Evolutionary conservation across 2,113 vertebrate species (phyloP).

Genomic region (Ctenodactylus gundi): DNA sequence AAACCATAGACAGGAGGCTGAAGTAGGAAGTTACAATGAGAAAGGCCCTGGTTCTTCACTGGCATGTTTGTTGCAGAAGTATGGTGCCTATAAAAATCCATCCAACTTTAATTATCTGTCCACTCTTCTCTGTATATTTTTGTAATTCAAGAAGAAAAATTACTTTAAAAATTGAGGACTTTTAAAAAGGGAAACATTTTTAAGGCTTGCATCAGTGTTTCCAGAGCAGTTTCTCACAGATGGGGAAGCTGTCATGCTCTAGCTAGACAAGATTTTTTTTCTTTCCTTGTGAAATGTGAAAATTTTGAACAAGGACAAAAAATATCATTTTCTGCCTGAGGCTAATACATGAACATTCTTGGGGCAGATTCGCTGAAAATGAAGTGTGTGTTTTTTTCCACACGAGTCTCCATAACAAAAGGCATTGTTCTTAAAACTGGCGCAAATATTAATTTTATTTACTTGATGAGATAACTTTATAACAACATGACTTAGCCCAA

Average conservation of each 20-base stretch:
- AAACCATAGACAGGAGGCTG: not conserved
- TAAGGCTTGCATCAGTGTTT: conserved; percentile 33
- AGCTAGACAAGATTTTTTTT: conserved; percentile 21
- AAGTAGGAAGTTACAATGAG: fast-evolving
- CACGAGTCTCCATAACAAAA: not conserved
- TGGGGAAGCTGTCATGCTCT: conserved; percentile 41
- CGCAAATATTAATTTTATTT: conserved; percentile 16
- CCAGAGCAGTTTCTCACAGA: conserved; percentile 57
- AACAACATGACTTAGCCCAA: not conserved
- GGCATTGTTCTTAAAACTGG: not conserved
- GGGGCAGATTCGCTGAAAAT: not conserved
- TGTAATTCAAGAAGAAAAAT: not conserved
- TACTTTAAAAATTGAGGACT: conserved; percentile 21
- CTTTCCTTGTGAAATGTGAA: conserved; percentile 55
- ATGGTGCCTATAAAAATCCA: not conserved
- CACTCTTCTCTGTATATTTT: not conserved
- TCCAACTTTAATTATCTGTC: not conserved
- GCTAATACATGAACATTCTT: conserved; percentile 54
- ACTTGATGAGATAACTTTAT: not conserved
- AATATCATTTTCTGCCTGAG: conserved; percentile 41
- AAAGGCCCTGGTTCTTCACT: not conserved
- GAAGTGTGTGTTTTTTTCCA: not conserved
- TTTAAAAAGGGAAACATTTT: conserved; percentile 54
- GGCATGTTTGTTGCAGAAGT: not conserved
- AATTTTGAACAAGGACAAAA: conserved; percentile 50